A percentile compares a stretch with the other conserved stretches of the same genome.
Conservation (phyloP, 2,797 vertebrate species). For the Gadopsis marmoratus region DNA sequence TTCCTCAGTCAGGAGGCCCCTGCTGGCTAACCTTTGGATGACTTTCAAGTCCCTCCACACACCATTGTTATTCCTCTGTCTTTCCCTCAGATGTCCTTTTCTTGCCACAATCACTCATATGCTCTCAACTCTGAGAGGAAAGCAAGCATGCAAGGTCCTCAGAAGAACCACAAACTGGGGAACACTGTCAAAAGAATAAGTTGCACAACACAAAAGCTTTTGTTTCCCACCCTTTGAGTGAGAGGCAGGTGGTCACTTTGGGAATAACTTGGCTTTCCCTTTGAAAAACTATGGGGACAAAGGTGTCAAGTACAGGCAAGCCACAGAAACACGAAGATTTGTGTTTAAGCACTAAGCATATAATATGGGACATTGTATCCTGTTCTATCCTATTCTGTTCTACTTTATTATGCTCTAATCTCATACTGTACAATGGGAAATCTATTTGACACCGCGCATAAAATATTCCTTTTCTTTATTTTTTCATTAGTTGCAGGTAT, state of each 20-base stretch:
- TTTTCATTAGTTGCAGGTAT: conserved; percentile 88
- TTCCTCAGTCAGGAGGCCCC: conserved; percentile 34
- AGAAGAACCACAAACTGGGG: conserved; percentile 62
- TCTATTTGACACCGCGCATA: conserved; percentile 59
- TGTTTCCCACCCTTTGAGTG: conserved; percentile 65
- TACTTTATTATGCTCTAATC: background rate
- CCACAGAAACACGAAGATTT: conserved; percentile 40
- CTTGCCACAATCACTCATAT: conserved; percentile 59
- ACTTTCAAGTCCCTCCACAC: conserved; percentile 65
- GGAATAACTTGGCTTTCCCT: conserved; percentile 66
- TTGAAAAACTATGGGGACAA: conserved; percentile 58
- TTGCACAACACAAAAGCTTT: conserved; percentile 80
- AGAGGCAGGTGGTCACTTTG: conserved; percentile 65
- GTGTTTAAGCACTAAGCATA: conserved; percentile 21
- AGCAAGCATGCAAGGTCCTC: conserved; percentile 48
- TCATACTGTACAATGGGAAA: background rate
- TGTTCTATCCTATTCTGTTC: background rate
- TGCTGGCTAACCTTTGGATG: conserved; percentile 72
- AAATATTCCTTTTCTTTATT: conserved; percentile 87
- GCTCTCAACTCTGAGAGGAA: conserved; percentile 52
- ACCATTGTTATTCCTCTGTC: conserved; percentile 61
- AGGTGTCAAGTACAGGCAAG: conserved; percentile 45
- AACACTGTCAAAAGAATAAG: conserved; percentile 74
- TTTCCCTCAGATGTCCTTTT: conserved; percentile 59
- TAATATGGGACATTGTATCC: conserved; percentile 10